A percentile compares a stretch with the other conserved stretches of the same genome.
phyloP scores from a whole-genome alignment of 30 jellyfish, hydroid and myxozoan species.

The Phacellophora camtschatica region DNA sequence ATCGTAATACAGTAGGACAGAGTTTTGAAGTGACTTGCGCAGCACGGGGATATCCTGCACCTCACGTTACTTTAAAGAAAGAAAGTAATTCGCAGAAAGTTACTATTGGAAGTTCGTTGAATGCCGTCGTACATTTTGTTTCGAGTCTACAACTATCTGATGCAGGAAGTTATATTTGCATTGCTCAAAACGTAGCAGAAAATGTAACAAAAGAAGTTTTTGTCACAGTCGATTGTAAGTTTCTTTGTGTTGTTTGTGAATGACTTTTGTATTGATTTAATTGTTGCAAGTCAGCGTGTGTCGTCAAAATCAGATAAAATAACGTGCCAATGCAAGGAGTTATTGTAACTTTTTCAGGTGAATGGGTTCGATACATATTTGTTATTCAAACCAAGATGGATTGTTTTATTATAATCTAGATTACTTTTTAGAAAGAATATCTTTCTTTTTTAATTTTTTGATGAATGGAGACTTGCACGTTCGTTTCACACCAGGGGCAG shows the following conservation, averaged over 20 bases:
- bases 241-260: neutral
- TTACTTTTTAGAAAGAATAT: too few relatives aligned
- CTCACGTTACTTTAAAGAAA: conserved; percentile 24
- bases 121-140: neutral
- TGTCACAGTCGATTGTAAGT: conserved; percentile 64
- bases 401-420: too few relatives aligned
- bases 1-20: conserved; percentile 23
- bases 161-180: conserved; percentile 62
- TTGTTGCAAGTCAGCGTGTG: too few relatives aligned
- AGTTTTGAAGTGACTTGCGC: conserved; percentile 26
- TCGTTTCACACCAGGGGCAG: too few relatives aligned
- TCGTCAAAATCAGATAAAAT: too few relatives aligned
- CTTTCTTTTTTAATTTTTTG: too few relatives aligned
- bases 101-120: neutral
- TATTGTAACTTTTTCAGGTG: too few relatives aligned
- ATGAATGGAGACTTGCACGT: too few relatives aligned
- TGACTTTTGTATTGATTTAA: neutral
- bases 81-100: neutral
- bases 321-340: too few relatives aligned
- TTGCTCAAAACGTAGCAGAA: conserved; percentile 57
- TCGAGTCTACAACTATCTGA: neutral
- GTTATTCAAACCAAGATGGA: too few relatives aligned
- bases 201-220: conserved; percentile 12
- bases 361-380: too few relatives aligned
- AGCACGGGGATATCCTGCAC: conserved; percentile 38